Evolutionary conservation across 2,113 vertebrate species (phyloP), one percentile per base, ranked within the genome.

Genomic region (Pagrus major): DNA sequence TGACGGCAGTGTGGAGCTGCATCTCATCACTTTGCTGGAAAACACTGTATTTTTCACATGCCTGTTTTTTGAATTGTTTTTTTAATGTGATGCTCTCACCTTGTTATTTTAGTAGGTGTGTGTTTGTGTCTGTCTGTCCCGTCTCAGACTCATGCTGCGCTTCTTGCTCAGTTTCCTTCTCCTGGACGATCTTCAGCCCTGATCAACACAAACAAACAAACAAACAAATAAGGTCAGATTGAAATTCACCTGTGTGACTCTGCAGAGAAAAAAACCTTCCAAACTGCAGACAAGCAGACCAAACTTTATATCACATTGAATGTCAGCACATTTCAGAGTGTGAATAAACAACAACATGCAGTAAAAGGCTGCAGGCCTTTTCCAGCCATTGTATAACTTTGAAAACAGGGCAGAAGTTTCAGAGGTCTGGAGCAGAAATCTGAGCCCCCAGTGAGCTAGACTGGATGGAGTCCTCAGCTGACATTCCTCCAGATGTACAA

Each of bases 401-500:
- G 61, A 31, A 23, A 67, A 51, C 44, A 6, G 12, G 29, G 29
- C 5, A 9, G 29, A 7, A 8, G 41, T 15, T 3, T 42, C 41
- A 35, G 64, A 35, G 31, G n/a, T 67, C 66, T 25, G 65, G n/a
- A 35, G n/a, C n/a, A n/a, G n/a, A n/a, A n/a, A n/a, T n/a, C 18
- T 0, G 37, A 70, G 35, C 66, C 33, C 35, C 35, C 9, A 2
- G 29, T 54, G 66, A 69, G 29, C 44, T 2, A n/a, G 44, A n/a
- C 47, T 6, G 25, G 6, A 41, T 20, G 46, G 46, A 44, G 37
- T 33, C 51, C 66, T 70, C 16, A 4, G 6, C 23, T 21, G 37
- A n/a, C 51, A 3, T n/a, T 12, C 25, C 18, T 46, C 29, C 21
- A 46, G 55, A 23, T 20, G 3, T 37, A 7, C 14, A 44, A 1